These are phyloP conservation scores for Pseudomyrmex pallidus DNA, from an alignment of 1,140 invertebrate genomes.

Conservation along the genomic window DNA sequence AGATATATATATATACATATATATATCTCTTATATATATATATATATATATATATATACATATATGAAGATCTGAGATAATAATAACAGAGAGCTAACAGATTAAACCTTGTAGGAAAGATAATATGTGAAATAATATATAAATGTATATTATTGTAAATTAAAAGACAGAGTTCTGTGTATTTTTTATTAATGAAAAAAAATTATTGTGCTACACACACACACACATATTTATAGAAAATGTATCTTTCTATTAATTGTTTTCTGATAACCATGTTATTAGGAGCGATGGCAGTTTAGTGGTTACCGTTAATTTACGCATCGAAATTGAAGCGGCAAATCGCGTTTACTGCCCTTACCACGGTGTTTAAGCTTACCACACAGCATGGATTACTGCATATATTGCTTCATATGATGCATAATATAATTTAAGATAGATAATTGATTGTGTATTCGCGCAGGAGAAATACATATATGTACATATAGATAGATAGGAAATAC, in stretches of 20 bases:
- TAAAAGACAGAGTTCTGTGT: too few species aligned
- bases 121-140: too few species aligned
- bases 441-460: background rate
- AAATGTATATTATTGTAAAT: too few species aligned
- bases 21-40: too few species aligned
- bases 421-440: slow-evolving; percentile 45
- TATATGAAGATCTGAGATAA: too few species aligned
- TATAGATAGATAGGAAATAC: background rate
- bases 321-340: slow-evolving; percentile 21
- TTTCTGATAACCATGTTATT: slow-evolving; percentile 8
- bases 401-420: slow-evolving; percentile 2
- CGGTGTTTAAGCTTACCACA: slow-evolving; percentile 15
- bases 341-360: slow-evolving; percentile 1
- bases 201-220: background rate
- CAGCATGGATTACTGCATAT: slow-evolving; percentile 14
- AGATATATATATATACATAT: too few species aligned
- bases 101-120: too few species aligned
- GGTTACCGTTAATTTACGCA: slow-evolving; percentile 31
- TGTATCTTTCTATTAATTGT: background rate
- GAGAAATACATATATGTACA: background rate
- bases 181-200: background rate
- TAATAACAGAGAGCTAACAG: too few species aligned
- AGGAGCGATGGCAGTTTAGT: slow-evolving; percentile 5
- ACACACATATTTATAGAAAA: background rate
- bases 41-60: too few species aligned